Conservation (phyloP, 2,113 vertebrate species). For the Dunckerocampus dactyliophorus region DNA sequence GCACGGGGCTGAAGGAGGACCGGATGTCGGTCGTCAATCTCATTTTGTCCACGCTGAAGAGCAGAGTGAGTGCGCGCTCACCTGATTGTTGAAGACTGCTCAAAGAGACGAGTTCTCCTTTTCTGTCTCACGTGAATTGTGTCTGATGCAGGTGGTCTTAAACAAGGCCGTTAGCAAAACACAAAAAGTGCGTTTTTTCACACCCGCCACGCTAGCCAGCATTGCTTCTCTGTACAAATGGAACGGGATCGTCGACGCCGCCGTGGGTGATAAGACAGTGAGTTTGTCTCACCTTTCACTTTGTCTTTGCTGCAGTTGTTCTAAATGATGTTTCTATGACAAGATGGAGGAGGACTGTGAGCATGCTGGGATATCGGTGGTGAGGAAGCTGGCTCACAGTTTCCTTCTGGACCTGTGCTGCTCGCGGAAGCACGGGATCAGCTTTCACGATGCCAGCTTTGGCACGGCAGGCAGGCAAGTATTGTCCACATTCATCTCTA, state of each 20-base stretch:
- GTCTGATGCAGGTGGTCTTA: constrained; percentile 77
- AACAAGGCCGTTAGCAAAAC: constrained; percentile 88
- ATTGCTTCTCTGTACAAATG: constrained; percentile 86
- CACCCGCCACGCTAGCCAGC: constrained; percentile 74
- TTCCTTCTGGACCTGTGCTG: constrained; percentile 90
- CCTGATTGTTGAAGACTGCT: not conserved
- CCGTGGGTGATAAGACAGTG: constrained; percentile 67
- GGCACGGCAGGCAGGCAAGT: constrained; percentile 85
- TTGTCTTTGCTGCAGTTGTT: not conserved
- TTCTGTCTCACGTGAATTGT: not conserved
- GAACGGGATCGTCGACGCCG: constrained; percentile 86
- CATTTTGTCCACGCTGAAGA: constrained; percentile 83
- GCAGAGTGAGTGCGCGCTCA: constrained; percentile 70
- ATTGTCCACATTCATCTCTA: not conserved
- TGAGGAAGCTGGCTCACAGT: constrained; percentile 81
- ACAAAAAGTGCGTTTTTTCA: constrained; percentile 92
- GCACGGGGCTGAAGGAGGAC: constrained; percentile 85
- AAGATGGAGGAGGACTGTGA: constrained; percentile 59
- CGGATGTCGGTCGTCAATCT: constrained; percentile 84
- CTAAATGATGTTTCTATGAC: not conserved
- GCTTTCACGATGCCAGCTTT: constrained; percentile 85
- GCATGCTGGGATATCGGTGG: constrained; percentile 70
- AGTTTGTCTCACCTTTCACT: constrained; percentile 8
- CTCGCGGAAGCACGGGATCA: constrained; percentile 91
- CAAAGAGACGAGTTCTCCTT: too few species aligned